A percentile compares a stretch with the other conserved stretches of the same genome.
These are phyloP conservation scores for Pseudomyrmex sp. DNA, from an alignment of 1,140 invertebrate genomes.

Conservation along the genomic window DNA sequence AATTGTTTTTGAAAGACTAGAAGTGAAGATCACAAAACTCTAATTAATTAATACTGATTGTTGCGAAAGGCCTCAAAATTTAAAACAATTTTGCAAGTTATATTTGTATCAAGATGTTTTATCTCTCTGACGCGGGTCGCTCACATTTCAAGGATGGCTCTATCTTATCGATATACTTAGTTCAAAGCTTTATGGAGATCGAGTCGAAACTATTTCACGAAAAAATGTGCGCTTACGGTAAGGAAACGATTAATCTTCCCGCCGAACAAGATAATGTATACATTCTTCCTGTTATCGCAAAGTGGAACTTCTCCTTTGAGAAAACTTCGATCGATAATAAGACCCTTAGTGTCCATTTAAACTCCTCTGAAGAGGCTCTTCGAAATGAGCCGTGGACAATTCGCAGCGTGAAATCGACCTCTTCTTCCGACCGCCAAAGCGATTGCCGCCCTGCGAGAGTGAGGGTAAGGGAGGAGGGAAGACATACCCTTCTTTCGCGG, in stretches of 20 bases:
- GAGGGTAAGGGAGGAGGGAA: conserved; percentile 44
- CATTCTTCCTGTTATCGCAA: conserved; percentile 2
- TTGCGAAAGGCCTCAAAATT: too few species aligned
- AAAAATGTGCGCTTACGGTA: not conserved
- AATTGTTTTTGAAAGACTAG: too few species aligned
- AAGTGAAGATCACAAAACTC: too few species aligned
- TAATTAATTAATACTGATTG: too few species aligned
- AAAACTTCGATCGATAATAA: conserved; percentile 60
- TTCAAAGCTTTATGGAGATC: not conserved
- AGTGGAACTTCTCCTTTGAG: not conserved
- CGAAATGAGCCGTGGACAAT: conserved; percentile 79
- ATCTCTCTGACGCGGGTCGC: too few species aligned
- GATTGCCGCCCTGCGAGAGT: conserved; percentile 22
- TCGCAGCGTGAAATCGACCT: conserved; percentile 81
- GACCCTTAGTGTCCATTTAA: conserved; percentile 35
- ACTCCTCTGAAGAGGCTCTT: conserved; percentile 63
- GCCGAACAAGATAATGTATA: conserved; percentile 14
- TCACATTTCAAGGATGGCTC: too few species aligned
- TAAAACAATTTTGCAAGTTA: too few species aligned
- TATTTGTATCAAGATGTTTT: too few species aligned
- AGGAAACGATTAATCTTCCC: not conserved
- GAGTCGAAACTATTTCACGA: conserved; percentile 12
- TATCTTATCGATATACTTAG: not conserved
- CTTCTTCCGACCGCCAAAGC: conserved; percentile 71
- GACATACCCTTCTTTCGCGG: conserved; percentile 64